These are phyloP conservation scores for Nymphalis c-album DNA, from an alignment of 2,888 invertebrate species.

Conservation along the genomic window DNA sequence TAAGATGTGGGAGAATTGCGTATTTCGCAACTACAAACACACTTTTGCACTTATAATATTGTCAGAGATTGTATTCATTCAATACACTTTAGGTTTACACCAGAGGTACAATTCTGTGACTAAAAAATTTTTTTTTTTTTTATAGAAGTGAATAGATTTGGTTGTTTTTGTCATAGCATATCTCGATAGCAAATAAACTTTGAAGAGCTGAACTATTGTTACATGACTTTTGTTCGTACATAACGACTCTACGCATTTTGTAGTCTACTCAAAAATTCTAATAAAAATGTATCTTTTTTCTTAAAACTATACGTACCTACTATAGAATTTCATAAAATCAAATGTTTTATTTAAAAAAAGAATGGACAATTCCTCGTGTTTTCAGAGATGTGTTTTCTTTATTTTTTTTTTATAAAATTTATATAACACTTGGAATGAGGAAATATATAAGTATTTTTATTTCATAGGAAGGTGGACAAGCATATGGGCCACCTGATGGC, in stretches of 20 bases:
- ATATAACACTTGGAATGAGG: background rate
- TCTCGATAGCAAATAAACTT: slow-evolving; percentile 5
- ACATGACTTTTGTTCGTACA: slow-evolving; percentile 2
- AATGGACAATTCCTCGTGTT: too few species aligned
- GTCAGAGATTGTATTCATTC: background rate
- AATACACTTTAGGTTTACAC: background rate
- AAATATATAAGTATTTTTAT: too few species aligned
- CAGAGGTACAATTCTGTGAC: too few species aligned
- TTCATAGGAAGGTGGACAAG: too few species aligned
- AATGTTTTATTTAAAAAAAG: too few species aligned
- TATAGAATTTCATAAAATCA: too few species aligned
- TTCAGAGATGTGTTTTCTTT: too few species aligned
- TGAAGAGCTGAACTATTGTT: slow-evolving; percentile 10
- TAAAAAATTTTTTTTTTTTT: background rate
- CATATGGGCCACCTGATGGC: too few species aligned
- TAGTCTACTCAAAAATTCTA: slow-evolving; percentile 7
- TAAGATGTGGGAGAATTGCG: too few species aligned
- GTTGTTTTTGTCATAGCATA: slow-evolving; percentile 1
- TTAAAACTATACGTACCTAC: background rate
- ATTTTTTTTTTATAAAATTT: too few species aligned
- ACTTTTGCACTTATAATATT: background rate
- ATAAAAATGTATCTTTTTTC: slow-evolving; percentile 11
- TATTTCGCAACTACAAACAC: background rate
- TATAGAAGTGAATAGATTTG: background rate
- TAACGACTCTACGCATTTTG: slow-evolving; percentile 6